phyloP scores from a whole-genome alignment of 2,888 invertebrate genomes.

The Ophioninae sp. region DNA sequence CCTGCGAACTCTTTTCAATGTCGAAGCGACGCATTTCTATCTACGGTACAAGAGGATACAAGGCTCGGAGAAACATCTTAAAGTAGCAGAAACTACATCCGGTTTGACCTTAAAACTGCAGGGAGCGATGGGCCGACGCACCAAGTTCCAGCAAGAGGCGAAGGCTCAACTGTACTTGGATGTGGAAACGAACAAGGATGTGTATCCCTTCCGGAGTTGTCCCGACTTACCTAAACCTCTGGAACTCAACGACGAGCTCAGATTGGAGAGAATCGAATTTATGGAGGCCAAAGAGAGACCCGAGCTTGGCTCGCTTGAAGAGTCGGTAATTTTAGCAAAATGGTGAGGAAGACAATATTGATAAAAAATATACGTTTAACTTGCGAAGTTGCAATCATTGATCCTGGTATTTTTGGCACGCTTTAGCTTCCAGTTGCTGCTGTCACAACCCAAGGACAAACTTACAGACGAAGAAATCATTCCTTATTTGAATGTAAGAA shows the following conservation, averaged over 20 bases:
- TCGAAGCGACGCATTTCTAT: constrained; percentile 86
- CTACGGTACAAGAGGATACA: constrained; percentile 88
- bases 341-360: constrained; percentile 83
- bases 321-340: constrained; percentile 89
- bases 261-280: constrained; percentile 90
- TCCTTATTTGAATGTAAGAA: constrained; percentile 86
- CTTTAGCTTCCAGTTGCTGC: constrained; percentile 86
- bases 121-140: constrained; percentile 94
- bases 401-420: not conserved
- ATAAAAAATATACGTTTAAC: not conserved
- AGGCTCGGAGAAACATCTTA: constrained; percentile 86
- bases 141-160: constrained; percentile 91
- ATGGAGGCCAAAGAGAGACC: constrained; percentile 83
- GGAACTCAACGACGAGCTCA: constrained; percentile 91
- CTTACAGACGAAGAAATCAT: constrained; percentile 91
- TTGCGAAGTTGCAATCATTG: not conserved
- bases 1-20: constrained; percentile 80
- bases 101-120: constrained; percentile 86
- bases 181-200: constrained; percentile 82
- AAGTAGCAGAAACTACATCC: constrained; percentile 84
- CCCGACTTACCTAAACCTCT: constrained; percentile 85
- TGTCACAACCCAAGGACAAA: constrained; percentile 90
- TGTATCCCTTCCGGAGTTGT: constrained; percentile 80
- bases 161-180: constrained; percentile 91
- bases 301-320: constrained; percentile 86